Conservation (phyloP, 2,797 vertebrate genomes). For the Triplophysa bombifrons region DNA sequence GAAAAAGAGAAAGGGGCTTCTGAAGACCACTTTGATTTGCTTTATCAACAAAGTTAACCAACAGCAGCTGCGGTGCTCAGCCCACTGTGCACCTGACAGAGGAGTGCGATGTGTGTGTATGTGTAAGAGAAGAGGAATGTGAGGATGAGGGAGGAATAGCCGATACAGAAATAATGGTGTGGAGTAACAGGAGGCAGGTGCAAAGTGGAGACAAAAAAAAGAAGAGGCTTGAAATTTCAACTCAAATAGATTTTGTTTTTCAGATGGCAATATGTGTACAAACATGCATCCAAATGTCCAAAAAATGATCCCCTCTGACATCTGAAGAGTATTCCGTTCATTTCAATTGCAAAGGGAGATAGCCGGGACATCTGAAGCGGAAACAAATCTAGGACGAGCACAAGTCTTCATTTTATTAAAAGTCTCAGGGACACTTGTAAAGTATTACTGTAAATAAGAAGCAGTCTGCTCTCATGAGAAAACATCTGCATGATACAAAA, state of each 20-base stretch:
- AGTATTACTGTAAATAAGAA: constrained; percentile 36
- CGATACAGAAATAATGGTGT: background rate
- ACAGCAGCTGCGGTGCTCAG: constrained; percentile 1
- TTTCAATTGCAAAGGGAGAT: constrained; percentile 27
- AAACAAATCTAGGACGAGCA: constrained; percentile 20
- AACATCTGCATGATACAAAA: constrained; percentile 40
- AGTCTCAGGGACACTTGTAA: constrained; percentile 29
- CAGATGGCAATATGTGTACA: constrained; percentile 34
- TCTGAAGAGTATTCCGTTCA: constrained; percentile 17
- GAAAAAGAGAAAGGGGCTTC: constrained; percentile 25
- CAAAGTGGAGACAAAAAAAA: constrained; percentile 7
- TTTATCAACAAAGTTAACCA: constrained; percentile 43
- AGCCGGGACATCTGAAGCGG: constrained; percentile 39
- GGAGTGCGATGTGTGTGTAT: background rate
- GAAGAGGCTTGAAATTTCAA: background rate
- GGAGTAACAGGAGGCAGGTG: constrained; percentile 30
- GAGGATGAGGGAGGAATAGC: background rate
- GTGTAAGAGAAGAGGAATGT: background rate
- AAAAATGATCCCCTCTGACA: constrained; percentile 33
- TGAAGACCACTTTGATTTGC: constrained; percentile 39
- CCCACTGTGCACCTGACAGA: background rate
- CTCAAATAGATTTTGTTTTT: constrained; percentile 34
- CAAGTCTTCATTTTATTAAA: constrained; percentile 31
- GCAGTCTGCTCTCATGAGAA: constrained; percentile 25
- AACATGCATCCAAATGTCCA: constrained; percentile 30